Evolutionary conservation across 2,797 vertebrate species (phyloP), one percentile per base, ranked within the genome.

Genomic region (Cuculus canorus): DNA sequence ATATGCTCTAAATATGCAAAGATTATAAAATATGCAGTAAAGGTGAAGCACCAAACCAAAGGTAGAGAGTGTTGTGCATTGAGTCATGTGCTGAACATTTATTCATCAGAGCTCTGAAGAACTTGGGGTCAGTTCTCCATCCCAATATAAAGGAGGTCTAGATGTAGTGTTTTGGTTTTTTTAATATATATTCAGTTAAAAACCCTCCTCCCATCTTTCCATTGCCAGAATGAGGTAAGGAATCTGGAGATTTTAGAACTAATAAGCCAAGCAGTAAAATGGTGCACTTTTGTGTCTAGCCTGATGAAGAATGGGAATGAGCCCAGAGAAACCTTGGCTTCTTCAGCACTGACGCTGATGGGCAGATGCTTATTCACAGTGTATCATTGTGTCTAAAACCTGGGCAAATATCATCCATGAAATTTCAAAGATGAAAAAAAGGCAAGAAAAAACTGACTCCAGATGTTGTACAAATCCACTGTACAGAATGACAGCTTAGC

Each of bases 171-270:
- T n/a, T n/a, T n/a, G 43, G 43, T 3, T 54, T 80, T 82, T 73
- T 43, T 66, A 92, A 91, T 73, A 60, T 35, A 90, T 70, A 68
- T 63, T 95, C 90, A 93, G 86, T 79, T 95, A 87, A 94, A 94
- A 82, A 56, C 80, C 37, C 66, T 95, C 88, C 93, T 95, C 90
- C 83, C 86, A 92, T 80, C 54, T 93, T 82, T 90, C 39, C 5
- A 5, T 14, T 93, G 92, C 90, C 88, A 94, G 88, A 93, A 93
- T 94, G 96, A 96, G 84, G 86, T 93, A 94, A 94, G 92, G 70
- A 92, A 90, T 88, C 66, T 92, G 83, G 63, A 92, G 71, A 24
- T 76, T 84, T 90, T 84, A 27, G 92, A 73, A 19, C 59, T 82
- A 87, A 80, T 68, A 95, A 92, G 71, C 45, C 37, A 54, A 75